phyloP scores from a whole-genome alignment of 2,113 vertebrate genomes.

The Acinonyx jubatus region DNA sequence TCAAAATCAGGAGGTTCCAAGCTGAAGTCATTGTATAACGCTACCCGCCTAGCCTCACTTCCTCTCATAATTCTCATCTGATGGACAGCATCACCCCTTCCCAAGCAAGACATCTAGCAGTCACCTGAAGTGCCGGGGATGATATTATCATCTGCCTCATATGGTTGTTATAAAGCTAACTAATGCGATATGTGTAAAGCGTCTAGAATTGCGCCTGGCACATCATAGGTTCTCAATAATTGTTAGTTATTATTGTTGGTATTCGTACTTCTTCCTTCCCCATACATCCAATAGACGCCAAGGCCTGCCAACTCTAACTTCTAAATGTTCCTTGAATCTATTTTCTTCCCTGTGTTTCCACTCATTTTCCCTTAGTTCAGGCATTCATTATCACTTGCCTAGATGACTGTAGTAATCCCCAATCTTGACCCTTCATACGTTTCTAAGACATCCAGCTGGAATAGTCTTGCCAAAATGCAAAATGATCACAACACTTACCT shows the following conservation, averaged over 20 bases:
- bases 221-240: not conserved
- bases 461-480: not conserved
- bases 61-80: not conserved
- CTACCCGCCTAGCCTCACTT: not conserved
- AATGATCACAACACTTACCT: not conserved
- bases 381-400: not conserved
- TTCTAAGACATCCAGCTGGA: not conserved
- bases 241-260: not conserved
- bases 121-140: not conserved
- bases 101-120: not conserved
- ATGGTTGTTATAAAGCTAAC: not conserved
- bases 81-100: not conserved
- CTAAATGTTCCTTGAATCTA: not conserved
- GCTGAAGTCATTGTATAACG: not conserved
- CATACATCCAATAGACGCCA: not conserved
- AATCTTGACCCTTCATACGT: not conserved
- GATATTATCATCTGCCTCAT: not conserved
- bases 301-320: not conserved
- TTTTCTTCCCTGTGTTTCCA: not conserved
- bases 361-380: not conserved
- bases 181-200: not conserved
- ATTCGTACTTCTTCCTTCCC: not conserved
- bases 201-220: not conserved
- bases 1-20: not conserved
- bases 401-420: not conserved